Evolutionary conservation across 2,888 invertebrate genomes (phyloP).

Genomic region (Autographa gamma): DNA sequence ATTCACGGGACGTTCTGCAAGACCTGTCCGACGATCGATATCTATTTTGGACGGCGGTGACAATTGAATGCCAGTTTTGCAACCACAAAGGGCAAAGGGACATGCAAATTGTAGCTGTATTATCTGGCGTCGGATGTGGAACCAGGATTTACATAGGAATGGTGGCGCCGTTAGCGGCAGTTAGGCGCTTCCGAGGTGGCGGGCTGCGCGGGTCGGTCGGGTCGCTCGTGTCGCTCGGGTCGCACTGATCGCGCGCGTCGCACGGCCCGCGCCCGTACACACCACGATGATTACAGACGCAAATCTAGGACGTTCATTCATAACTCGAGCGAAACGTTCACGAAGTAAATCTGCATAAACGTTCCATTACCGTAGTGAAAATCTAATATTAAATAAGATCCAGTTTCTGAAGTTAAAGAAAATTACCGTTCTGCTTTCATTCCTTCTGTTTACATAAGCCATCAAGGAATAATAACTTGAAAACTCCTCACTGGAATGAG

Average conservation of each 20-base stretch:
- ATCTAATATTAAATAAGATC: conserved; percentile 70
- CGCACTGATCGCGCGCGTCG: conserved; percentile 44
- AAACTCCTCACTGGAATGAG: neutral
- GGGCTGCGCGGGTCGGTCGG: conserved; percentile 60
- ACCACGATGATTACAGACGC: conserved; percentile 77
- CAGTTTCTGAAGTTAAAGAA: conserved; percentile 66
- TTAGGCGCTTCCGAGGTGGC: conserved; percentile 74
- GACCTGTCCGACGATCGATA: conserved; percentile 68
- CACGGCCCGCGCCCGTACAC: conserved; percentile 43
- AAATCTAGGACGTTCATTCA: conserved; percentile 82
- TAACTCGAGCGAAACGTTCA: conserved; percentile 78
- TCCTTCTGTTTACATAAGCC: conserved; percentile 26
- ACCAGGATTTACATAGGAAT: conserved; percentile 86
- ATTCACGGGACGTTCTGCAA: conserved; percentile 68
- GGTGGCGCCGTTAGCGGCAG: conserved; percentile 76
- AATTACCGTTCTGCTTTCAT: conserved; percentile 55
- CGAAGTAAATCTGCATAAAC: conserved; percentile 83
- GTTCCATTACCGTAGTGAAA: conserved; percentile 74
- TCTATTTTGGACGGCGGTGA: conserved; percentile 63
- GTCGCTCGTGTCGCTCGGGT: conserved; percentile 21
- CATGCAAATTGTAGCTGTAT: conserved; percentile 84
- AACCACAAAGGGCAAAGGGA: conserved; percentile 79
- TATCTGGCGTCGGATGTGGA: conserved; percentile 80
- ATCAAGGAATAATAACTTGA: conserved; percentile 33
- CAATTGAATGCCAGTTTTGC: conserved; percentile 65